Percentiles rank a stretch among this genome's conserved stretches.
Conservation (phyloP, 1,140 invertebrate genomes). For the Drosophila busckii region DNA sequence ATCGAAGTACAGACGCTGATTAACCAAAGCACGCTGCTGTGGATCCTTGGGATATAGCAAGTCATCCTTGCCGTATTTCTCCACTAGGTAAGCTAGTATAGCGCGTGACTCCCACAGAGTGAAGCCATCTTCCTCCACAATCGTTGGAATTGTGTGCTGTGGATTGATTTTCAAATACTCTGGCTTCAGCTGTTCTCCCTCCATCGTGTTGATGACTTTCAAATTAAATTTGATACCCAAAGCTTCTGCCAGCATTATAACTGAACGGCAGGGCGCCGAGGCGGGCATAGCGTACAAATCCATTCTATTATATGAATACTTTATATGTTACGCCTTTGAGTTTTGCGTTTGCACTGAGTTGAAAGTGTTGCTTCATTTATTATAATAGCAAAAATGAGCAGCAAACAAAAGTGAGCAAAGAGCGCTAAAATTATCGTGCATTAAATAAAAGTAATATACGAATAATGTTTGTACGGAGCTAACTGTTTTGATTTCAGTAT, state of each 20-base stretch:
- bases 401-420: too few species aligned
- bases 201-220: constrained; percentile 81
- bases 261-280: constrained; percentile 75
- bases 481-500: too few species aligned
- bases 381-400: too few species aligned
- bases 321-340: too few species aligned
- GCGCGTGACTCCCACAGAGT: constrained; percentile 61
- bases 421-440: too few species aligned
- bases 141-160: constrained; percentile 63
- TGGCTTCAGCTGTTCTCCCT: constrained; percentile 83
- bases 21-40: constrained; percentile 79
- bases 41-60: constrained; percentile 81
- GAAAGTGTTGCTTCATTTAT: too few species aligned
- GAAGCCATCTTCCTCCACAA: constrained; percentile 52
- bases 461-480: too few species aligned
- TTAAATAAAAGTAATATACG: too few species aligned
- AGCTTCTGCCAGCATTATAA: constrained; percentile 76
- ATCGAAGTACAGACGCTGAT: constrained; percentile 82
- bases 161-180: constrained; percentile 80
- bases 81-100: constrained; percentile 53
- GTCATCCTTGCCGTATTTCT: constrained; percentile 77
- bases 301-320: too few species aligned
- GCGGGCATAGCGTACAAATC: constrained; percentile 36
- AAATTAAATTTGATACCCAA: constrained; percentile 78
- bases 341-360: too few species aligned